A percentile compares a stretch with the other conserved stretches of the same genome.
Conservation (phyloP, 2,113 vertebrate species). For the Cephalopholis sonnerati region DNA sequence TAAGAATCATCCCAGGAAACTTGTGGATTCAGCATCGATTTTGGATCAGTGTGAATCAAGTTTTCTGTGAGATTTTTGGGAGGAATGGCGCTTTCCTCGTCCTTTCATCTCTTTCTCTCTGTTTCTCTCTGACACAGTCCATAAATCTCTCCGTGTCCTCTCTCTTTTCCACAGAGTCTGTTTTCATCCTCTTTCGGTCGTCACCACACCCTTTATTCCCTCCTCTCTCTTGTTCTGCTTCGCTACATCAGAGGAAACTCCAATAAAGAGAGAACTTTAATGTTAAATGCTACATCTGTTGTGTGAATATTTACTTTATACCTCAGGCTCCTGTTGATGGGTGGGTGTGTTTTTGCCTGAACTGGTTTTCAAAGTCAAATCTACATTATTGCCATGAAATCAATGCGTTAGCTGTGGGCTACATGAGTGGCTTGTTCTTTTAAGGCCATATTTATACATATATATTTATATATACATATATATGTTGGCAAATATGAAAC, state of each 20-base stretch:
- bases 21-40: constrained; percentile 25
- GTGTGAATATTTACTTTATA: not conserved
- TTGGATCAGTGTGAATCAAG: constrained; percentile 21
- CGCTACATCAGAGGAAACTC: not conserved
- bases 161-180: not conserved
- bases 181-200: not conserved
- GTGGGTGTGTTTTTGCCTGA: too few species aligned
- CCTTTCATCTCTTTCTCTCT: constrained; percentile 12
- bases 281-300: not conserved
- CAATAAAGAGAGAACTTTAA: not conserved
- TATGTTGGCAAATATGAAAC: too few species aligned
- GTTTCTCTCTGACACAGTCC: constrained; percentile 11
- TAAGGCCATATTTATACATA: too few species aligned
- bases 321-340: not conserved
- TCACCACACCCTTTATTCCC: not conserved
- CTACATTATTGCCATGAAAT: too few species aligned
- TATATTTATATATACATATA: too few species aligned
- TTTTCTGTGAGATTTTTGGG: constrained; percentile 13
- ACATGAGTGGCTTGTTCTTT: too few species aligned
- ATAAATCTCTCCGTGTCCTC: constrained; percentile 8
- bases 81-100: not conserved
- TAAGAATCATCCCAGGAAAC: constrained; percentile 27
- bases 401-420: too few species aligned
- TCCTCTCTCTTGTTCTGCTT: constrained; percentile 1
- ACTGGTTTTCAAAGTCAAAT: too few species aligned